phyloP scores from a whole-genome alignment of 2,113 vertebrate genomes.

The Tamias sibiricus region DNA sequence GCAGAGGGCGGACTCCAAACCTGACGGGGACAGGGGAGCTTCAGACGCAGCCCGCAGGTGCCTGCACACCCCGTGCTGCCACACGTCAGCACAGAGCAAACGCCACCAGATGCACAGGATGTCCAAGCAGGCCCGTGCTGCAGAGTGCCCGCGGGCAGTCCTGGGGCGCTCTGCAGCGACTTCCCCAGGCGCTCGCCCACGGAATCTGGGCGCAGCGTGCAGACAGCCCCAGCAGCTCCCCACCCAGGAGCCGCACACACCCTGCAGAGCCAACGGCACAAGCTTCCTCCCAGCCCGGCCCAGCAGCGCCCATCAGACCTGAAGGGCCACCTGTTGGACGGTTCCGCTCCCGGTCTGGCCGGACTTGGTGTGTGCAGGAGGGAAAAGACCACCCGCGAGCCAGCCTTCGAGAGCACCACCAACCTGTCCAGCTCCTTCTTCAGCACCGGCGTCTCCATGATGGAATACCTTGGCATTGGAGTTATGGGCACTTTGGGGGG shows the following conservation, averaged over 20 bases:
- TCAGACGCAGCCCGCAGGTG: background rate
- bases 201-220: background rate
- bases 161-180: background rate
- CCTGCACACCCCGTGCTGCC: background rate
- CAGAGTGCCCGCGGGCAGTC: background rate
- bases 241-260: background rate
- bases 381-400: accelerated
- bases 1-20: conserved; percentile 95
- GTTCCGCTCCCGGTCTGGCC: background rate
- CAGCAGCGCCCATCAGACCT: background rate
- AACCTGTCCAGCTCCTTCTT: conserved; percentile 95
- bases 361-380: background rate
- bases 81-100: background rate
- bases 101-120: background rate
- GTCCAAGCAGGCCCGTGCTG: background rate
- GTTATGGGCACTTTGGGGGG: conserved; percentile 89
- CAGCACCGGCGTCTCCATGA: conserved; percentile 96
- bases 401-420: conserved; percentile 26
- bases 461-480: conserved; percentile 94
- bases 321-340: background rate
- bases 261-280: background rate
- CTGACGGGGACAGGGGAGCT: conserved; percentile 81
- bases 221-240: background rate
- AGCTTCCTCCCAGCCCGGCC: background rate
- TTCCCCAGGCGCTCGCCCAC: background rate